Conservation (phyloP, 1,140 invertebrate genomes). For the Drosophila arizonae region DNA sequence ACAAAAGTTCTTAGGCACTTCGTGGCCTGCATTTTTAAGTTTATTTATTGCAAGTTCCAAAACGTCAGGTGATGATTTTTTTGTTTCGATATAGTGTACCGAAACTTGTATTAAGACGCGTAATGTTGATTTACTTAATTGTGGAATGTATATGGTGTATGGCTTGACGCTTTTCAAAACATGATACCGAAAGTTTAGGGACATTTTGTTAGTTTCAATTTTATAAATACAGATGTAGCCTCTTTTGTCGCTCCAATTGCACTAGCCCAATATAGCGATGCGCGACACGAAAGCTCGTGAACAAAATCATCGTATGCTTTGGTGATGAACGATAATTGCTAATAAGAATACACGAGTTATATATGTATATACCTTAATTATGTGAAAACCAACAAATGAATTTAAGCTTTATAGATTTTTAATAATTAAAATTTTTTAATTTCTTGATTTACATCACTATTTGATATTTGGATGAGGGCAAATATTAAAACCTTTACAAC, state of each 20-base stretch:
- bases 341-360: neutral
- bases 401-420: conserved; percentile 1
- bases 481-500: neutral
- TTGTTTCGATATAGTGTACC: conserved; percentile 78
- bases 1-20: conserved; percentile 78
- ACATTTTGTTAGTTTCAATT: conserved; percentile 39
- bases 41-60: conserved; percentile 79
- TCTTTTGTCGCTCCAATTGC: neutral
- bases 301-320: conserved; percentile 15
- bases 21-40: conserved; percentile 72
- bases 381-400: neutral
- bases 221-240: neutral
- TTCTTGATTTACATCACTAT: conserved; percentile 8
- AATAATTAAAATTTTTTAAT: conserved; percentile 1
- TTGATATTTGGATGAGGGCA: neutral
- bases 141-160: conserved; percentile 58
- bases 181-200: conserved; percentile 62
- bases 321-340: neutral
- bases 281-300: neutral
- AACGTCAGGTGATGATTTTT: conserved; percentile 75
- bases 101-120: conserved; percentile 81
- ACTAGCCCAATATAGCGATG: conserved; percentile 29
- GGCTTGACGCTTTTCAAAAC: conserved; percentile 60
- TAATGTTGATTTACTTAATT: conserved; percentile 69
- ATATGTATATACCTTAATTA: neutral